Evolutionary conservation across 2,797 vertebrate genomes (phyloP).

Genomic region (Cirrhinus molitorella): DNA sequence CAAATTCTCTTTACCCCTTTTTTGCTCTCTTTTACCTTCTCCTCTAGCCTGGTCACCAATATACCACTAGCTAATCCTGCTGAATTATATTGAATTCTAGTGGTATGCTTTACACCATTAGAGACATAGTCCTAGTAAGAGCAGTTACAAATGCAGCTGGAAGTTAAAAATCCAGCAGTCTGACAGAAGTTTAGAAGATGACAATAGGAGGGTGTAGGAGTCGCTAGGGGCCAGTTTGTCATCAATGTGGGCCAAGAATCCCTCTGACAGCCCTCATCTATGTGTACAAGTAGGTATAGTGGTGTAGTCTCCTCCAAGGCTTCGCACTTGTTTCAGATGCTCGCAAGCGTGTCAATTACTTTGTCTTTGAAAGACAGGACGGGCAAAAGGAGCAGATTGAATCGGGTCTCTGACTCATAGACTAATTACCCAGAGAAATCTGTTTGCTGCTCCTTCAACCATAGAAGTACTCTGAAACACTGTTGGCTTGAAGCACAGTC

Average conservation of each 20-base stretch:
- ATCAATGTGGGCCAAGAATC: background rate
- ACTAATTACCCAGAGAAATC: slow-evolving; percentile 50
- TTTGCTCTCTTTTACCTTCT: background rate
- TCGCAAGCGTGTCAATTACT: slow-evolving; percentile 41
- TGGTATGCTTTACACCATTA: background rate
- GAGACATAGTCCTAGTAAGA: background rate
- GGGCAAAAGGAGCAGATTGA: slow-evolving; percentile 37
- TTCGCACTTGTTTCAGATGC: slow-evolving; percentile 21
- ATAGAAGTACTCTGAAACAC: slow-evolving; percentile 24
- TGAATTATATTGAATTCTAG: slow-evolving; percentile 12
- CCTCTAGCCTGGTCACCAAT: slow-evolving; percentile 9
- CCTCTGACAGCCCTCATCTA: slow-evolving; percentile 2
- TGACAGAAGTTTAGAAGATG: slow-evolving; percentile 23
- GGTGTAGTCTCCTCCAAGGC: background rate
- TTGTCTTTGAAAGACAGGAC: slow-evolving; percentile 26
- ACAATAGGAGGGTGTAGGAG: background rate
- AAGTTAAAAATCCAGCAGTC: background rate
- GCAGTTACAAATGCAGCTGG: background rate
- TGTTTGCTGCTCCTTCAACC: slow-evolving; percentile 44
- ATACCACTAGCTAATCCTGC: slow-evolving; percentile 21
- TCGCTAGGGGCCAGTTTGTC: slow-evolving; percentile 6
- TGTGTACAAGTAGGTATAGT: slow-evolving; percentile 4
- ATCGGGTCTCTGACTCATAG: slow-evolving; percentile 33
- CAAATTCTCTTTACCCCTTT: background rate
- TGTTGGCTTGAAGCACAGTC: slow-evolving; percentile 15